phyloP scores from a whole-genome alignment of 1,140 invertebrate genomes.

The Bombus sibiricus region DNA sequence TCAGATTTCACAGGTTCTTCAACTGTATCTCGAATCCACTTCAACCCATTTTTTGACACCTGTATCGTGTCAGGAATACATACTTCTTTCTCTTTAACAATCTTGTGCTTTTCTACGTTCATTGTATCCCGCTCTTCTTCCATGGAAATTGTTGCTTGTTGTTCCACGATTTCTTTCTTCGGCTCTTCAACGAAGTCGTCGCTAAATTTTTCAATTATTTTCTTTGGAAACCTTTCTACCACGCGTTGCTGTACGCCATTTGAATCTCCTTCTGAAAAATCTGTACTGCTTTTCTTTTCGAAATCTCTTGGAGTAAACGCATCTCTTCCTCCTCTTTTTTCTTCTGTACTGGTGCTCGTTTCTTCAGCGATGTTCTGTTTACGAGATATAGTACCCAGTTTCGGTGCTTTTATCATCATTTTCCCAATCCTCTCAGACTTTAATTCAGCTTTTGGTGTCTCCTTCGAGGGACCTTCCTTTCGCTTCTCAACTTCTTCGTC shows the following conservation, averaged over 20 bases:
- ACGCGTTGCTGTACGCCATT: background rate
- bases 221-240: background rate
- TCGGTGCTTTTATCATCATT: conserved; percentile 11
- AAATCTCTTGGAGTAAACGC: background rate
- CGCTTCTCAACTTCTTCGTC: conserved; percentile 48
- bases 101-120: background rate
- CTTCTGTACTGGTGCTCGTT: conserved; percentile 42
- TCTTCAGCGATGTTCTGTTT: conserved; percentile 45
- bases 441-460: conserved; percentile 37
- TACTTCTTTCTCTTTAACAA: background rate
- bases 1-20: background rate
- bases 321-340: conserved; percentile 1
- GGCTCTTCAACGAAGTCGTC: conserved; percentile 52
- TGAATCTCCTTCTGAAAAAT: conserved; percentile 12
- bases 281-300: conserved; percentile 43
- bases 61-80: background rate
- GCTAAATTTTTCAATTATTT: conserved; percentile 40
- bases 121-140: background rate
- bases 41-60: background rate
- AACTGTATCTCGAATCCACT: background rate
- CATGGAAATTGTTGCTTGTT: background rate
- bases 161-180: background rate
- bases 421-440: conserved; percentile 46
- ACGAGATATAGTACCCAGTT: conserved; percentile 20
- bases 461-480: conserved; percentile 58